Evolutionary conservation across 2,113 vertebrate genomes (phyloP).

Genomic region (Solenodon paradoxus): DNA sequence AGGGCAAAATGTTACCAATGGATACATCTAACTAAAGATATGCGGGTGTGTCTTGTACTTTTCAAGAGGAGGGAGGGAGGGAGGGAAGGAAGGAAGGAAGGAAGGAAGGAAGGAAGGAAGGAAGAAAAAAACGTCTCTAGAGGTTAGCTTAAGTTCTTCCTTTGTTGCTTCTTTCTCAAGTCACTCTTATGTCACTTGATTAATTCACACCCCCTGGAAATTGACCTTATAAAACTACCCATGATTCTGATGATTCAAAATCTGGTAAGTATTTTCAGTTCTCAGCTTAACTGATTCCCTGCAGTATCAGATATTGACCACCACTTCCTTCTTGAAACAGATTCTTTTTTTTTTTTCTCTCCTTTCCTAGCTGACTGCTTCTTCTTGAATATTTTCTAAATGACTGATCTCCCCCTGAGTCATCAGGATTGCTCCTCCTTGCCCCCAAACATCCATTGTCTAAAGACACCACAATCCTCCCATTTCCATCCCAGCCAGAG

Average conservation of each 20-base stretch:
- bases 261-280: background rate
- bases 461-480: background rate
- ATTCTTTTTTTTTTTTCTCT: background rate
- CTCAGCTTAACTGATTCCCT: background rate
- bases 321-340: slow-evolving; percentile 9
- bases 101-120: too few species aligned
- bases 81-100: too few species aligned
- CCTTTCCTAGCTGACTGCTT: background rate
- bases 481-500: background rate
- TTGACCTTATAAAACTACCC: background rate
- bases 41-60: background rate
- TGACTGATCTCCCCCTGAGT: background rate
- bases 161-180: background rate
- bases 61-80: too few species aligned
- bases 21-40: background rate
- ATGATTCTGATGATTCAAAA: background rate
- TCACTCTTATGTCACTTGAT: too few species aligned
- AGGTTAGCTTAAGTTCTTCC: background rate
- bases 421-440: background rate
- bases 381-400: too few species aligned
- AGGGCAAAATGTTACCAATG: background rate
- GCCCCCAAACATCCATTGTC: background rate
- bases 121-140: background rate
- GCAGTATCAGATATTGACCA: background rate
- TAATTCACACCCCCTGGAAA: background rate